Evolutionary conservation across 2,797 vertebrate genomes (phyloP), one percentile per base, ranked within the genome.

Genomic region (Amazonetta brasiliensis): DNA sequence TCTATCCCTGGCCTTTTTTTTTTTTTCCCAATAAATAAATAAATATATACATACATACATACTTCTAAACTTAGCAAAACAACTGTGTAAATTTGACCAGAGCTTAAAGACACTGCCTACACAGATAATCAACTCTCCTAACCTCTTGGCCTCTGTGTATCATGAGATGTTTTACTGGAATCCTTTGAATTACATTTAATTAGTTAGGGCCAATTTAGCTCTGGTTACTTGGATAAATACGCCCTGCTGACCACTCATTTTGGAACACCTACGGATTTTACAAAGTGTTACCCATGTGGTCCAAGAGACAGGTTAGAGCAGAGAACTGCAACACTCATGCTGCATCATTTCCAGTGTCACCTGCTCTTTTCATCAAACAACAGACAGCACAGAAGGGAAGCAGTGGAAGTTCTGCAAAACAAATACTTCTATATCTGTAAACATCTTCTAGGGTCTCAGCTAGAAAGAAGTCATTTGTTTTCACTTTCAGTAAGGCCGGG

Each of bases 381-480:
- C 9, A 2, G 19, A 44, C 1, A 73, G n/a, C 37, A 26, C 0
- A 12, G 74, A 73, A 76, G n/a, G 59, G 22, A 91, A 62, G 54
- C 31, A 35, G 30, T 9, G 54, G 9, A 91, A 75, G 46, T 71
- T 87, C 37, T 52, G 90, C 43, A 85, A 72, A 87, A 80, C 41
- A 92, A 95, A 82, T 21, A 50, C 84, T 92, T 74, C 88, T 48
- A 52, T 77, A 89, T 79, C 84, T 77, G 77, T 56, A 4, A 9
- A 54, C 81, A 92, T 84, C 88, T 83, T 44, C 84, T 13, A 60
- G 56, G 75, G 89, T 54, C 13, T 76, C 60, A 60, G 48, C 52
- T 92, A n/a, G 69, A 87, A 74, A 64, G n/a, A 50, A 72, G 35
- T n/a, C 3, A 72, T 75, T 92, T 80, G 74, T 89, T 89, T 93